phyloP scores from a whole-genome alignment of 2,888 invertebrate species.

The Selenia dentaria region DNA sequence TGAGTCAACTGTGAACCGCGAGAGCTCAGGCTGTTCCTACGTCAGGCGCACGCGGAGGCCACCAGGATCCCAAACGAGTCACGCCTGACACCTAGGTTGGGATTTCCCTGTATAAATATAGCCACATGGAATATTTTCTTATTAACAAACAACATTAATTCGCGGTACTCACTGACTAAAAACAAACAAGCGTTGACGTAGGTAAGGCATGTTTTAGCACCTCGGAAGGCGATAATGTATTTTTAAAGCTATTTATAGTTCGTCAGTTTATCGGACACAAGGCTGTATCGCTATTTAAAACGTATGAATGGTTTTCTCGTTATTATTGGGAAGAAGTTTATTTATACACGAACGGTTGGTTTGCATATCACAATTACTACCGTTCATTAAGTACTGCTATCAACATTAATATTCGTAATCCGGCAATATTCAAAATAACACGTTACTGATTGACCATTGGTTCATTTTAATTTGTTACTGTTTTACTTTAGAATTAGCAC shows the following conservation, averaged over 20 bases:
- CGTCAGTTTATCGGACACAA: conserved; percentile 11
- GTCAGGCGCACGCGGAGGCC: no score
- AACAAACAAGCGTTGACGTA: conserved; percentile 16
- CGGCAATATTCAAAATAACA: no score
- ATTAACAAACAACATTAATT: conserved; percentile 6
- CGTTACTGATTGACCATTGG: no score
- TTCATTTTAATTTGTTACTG: no score
- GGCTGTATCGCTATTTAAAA: conserved; percentile 10
- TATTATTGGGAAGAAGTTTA: conserved; percentile 5
- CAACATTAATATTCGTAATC: no score
- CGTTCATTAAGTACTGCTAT: no score
- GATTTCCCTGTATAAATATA: conserved; percentile 8
- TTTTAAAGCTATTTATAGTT: conserved; percentile 1
- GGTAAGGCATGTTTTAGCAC: conserved; percentile 3
- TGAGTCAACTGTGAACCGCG: no score
- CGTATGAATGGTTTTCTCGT: conserved; percentile 13
- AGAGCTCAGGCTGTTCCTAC: no score
- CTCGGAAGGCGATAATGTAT: conserved; percentile 3
- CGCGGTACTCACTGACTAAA: conserved; percentile 3
- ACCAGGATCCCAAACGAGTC: no score
- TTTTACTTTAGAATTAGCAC: no score
- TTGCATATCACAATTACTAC: no score
- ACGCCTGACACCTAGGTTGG: neutral
- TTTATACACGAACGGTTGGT: conserved; percentile 12
- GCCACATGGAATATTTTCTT: conserved; percentile 10